Evolutionary conservation across 2,888 invertebrate species (phyloP).

Genomic region (Rugalucina vietnamica): DNA sequence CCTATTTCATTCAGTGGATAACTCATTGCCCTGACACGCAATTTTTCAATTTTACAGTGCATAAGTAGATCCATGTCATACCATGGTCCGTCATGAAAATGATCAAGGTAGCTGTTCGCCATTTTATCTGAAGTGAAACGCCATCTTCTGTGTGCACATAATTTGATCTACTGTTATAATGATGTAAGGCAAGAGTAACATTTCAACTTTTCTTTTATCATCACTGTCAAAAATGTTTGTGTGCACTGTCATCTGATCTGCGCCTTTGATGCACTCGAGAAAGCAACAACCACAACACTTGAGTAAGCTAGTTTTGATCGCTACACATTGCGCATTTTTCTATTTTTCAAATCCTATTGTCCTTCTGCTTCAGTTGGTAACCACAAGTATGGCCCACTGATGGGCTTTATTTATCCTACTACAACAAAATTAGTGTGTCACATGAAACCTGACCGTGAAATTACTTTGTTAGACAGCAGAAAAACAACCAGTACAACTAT

Average conservation of each 20-base stretch:
- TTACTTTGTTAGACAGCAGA: slow-evolving; percentile 19
- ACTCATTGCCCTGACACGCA: no score
- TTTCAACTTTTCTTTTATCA: no score
- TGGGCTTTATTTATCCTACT: slow-evolving; percentile 12
- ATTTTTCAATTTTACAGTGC: no score
- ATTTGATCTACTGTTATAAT: no score
- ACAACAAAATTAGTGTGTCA: slow-evolving; percentile 31
- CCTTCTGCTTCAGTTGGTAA: slow-evolving; percentile 5
- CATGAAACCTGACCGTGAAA: slow-evolving; percentile 28
- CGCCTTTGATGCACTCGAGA: not conserved
- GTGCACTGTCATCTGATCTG: not conserved
- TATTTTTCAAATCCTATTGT: slow-evolving; percentile 15
- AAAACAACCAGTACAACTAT: not conserved
- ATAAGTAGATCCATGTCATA: no score
- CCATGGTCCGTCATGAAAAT: no score
- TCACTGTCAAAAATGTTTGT: no score
- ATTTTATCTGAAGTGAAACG: no score
- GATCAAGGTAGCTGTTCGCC: no score
- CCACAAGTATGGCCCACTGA: slow-evolving; percentile 17
- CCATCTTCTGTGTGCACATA: no score
- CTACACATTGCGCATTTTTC: not conserved
- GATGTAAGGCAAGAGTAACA: no score
- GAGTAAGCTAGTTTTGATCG: not conserved
- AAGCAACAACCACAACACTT: not conserved
- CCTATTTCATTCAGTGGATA: no score